Evolutionary conservation across 2,797 vertebrate species (phyloP), one percentile per base, ranked within the genome.

Genomic region (Rhadinocentrus ornatus): DNA sequence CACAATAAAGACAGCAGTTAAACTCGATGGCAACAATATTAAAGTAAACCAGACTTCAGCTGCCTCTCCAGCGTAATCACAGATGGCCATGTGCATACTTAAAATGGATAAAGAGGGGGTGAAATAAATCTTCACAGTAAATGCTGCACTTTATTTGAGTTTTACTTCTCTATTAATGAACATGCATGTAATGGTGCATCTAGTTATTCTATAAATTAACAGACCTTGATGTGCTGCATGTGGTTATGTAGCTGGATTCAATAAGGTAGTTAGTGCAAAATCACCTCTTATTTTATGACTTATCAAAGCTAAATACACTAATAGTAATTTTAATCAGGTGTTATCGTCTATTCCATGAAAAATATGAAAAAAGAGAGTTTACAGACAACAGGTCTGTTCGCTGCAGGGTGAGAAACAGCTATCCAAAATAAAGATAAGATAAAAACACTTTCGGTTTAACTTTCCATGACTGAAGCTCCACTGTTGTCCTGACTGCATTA

Each of bases 31-130:
- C 67, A 75, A 81, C 66, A 75, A 69, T 59, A 81, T 77, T 82
- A 83, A 83, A 88, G 78, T 35, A 57, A 73, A 39, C 62, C 71
- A 74, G 70, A 80, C 69, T 75, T 80, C 59, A 86, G 74, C 65
- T 54, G 70, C 78, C 61, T 81, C 77, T 82, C 31, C 35, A 65
- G 77, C 71, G 65, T 53, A 81, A 86, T 81, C 69, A 83, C 73
- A 80, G 58, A 54, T 50, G 54, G 59, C 67, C 52, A 1, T 71
- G 73, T 66, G 71, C 44, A 26, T 53, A 83, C 75, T 85, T 80
- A 52, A 82, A 85, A 76, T 2, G 16, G 57, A 71, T 72, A 80
- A 84, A 74, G 74, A 58, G 69, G 71, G 31, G 37, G 46, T 24
- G 31, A 72, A 37, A 41, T 56, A 44, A 62, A 67, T 72, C 61